Evolutionary conservation across 2,113 vertebrate species (phyloP), one percentile per base, ranked within the genome.

Genomic region (Hipposideros armiger): DNA sequence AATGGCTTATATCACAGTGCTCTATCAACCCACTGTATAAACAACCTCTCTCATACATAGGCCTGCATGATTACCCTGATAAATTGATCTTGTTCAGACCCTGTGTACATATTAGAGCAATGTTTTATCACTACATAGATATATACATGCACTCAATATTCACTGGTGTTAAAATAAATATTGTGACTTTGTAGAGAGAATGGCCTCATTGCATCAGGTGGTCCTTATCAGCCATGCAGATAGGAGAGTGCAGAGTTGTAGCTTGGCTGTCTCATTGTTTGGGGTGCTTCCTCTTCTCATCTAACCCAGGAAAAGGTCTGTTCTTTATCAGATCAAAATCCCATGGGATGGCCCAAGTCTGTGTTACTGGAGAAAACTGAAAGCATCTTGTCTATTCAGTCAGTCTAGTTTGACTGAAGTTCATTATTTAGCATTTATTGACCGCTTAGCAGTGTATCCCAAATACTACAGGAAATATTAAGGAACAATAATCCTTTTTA

Each of bases 161-260:
- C 96, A 86, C 89, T 97, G 96, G 97, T 91, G 96, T 93, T 97
- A 97, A 97, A 91, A 96, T 97, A 98, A 98, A 97, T 98, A 97
- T 98, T 98, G 97, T 98, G 97, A 98, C 97, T 97, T 97, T 84
- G 93, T 73, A 40, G 89, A 97, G 93, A 95, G 96, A 97, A 94
- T 77, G 90, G 92, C 96, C 84, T 95, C 60, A 10, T 90, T 54
- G 89, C 95, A 89, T 97, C 94, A 96, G 85, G 96, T 94, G 92
- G 94, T 74, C 94, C 88, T 96, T 97, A 97, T 96, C 95, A 97
- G 96, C 47, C 77, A 40, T 19, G 45, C 64, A 95, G 94, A 97
- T 96, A 96, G 94, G 69, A 96, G 67, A 1, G 7, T 7, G 4
- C 78, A 24, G 32, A 54, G 70, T 93, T 80, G 42, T 66, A 83